Conservation (phyloP, 1,140 invertebrate genomes). For the Vanessa tameamea region DNA sequence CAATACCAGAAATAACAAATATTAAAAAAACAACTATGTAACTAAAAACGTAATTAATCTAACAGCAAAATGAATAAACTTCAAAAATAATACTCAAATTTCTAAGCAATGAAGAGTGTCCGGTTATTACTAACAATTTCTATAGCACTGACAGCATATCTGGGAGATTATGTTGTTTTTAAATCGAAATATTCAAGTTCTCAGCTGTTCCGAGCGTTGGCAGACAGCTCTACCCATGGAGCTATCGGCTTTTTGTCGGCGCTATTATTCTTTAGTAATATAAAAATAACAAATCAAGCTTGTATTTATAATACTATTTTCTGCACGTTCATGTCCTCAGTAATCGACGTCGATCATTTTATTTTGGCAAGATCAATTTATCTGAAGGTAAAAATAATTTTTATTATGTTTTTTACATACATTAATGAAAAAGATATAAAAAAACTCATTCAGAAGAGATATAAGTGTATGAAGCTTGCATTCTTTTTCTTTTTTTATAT, state of each 20-base stretch:
- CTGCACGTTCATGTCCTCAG: constrained; percentile 57
- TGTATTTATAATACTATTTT: constrained; percentile 52
- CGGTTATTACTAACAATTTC: constrained; percentile 48
- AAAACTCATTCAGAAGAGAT: no score
- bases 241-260: constrained; percentile 56
- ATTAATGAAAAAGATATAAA: no score
- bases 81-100: not conserved
- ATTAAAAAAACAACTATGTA: not conserved
- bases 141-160: constrained; percentile 44
- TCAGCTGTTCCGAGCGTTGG: constrained; percentile 50
- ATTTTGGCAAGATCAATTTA: constrained; percentile 60
- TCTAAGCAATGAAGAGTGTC: constrained; percentile 46
- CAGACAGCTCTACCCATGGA: constrained; percentile 56
- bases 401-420: no score
- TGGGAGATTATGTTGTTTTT: constrained; percentile 65
- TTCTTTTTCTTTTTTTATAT: no score
- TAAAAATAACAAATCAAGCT: constrained; percentile 39
- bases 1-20: not conserved
- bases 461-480: no score
- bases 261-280: constrained; percentile 55
- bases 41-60: not conserved
- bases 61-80: not conserved
- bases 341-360: constrained; percentile 67
- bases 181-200: constrained; percentile 57
- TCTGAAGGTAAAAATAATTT: constrained; percentile 53